These are phyloP conservation scores for Clepsis dumicolana DNA, from an alignment of 2,888 invertebrate genomes.

Conservation along the genomic window DNA sequence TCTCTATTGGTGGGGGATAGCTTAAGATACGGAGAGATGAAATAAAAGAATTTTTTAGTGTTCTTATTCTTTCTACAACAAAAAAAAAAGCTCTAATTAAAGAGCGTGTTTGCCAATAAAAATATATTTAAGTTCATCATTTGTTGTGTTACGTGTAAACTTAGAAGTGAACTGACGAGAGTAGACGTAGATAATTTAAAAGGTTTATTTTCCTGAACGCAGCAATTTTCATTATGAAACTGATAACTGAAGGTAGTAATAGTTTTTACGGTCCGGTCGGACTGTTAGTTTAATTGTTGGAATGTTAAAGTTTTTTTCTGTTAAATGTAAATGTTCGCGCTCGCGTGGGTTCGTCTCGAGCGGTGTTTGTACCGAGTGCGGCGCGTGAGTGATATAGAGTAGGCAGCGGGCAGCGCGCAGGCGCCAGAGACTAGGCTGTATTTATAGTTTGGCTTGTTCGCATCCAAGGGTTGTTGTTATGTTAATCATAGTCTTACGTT, in stretches of 20 bases:
- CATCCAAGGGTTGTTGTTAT: slow-evolving; percentile 80
- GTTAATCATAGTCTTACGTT: slow-evolving; percentile 80
- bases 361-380: slow-evolving; percentile 58
- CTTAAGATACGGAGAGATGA: slow-evolving; percentile 55
- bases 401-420: not conserved
- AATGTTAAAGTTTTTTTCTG: slow-evolving; percentile 69
- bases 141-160: slow-evolving; percentile 56
- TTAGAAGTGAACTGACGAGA: slow-evolving; percentile 48
- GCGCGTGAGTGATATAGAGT: not conserved
- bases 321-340: slow-evolving; percentile 51
- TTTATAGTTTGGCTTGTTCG: slow-evolving; percentile 62
- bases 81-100: slow-evolving; percentile 29
- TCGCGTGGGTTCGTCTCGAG: slow-evolving; percentile 29
- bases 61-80: slow-evolving; percentile 30
- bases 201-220: slow-evolving; percentile 44
- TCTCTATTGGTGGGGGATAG: slow-evolving; percentile 65
- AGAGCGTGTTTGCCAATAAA: slow-evolving; percentile 42
- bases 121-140: slow-evolving; percentile 72
- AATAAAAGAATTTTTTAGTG: slow-evolving; percentile 20
- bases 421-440: slow-evolving; percentile 15
- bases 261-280: slow-evolving; percentile 42
- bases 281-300: slow-evolving; percentile 63
- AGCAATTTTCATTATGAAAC: slow-evolving; percentile 37
- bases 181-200: slow-evolving; percentile 25
- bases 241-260: slow-evolving; percentile 37